Conservation (phyloP, 2,113 vertebrate species). For the Colistium nudipinnis region DNA sequence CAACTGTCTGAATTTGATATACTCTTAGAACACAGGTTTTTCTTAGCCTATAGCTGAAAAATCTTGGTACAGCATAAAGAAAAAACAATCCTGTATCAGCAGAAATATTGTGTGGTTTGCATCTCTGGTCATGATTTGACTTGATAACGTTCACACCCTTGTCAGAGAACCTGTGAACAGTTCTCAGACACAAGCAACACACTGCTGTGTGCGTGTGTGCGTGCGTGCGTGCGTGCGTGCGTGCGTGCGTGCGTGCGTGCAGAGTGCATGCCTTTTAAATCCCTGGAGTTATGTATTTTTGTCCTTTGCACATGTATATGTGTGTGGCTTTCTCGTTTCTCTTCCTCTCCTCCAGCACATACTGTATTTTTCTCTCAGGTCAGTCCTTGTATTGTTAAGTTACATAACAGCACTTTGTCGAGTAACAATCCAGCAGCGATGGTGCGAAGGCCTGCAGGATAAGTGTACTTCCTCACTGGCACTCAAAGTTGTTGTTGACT, state of each 20-base stretch:
- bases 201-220: conserved; percentile 5
- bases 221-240: conserved; percentile 8
- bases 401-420: conserved; percentile 65
- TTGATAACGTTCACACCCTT: conserved; percentile 36
- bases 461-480: conserved; percentile 57
- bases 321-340: conserved; percentile 44
- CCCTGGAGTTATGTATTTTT: conserved; percentile 36
- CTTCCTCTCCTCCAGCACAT: conserved; percentile 32
- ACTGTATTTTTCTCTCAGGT: conserved; percentile 61
- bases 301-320: not conserved
- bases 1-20: not conserved
- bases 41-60: not conserved
- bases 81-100: not conserved
- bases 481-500: conserved; percentile 67
- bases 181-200: conserved; percentile 18
- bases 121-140: conserved; percentile 28
- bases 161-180: conserved; percentile 46
- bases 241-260: not conserved
- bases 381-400: conserved; percentile 65
- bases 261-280: conserved; percentile 10
- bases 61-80: not conserved
- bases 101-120: conserved; percentile 32
- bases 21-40: not conserved
- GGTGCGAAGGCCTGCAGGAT: conserved; percentile 45
- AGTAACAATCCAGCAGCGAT: conserved; percentile 50